Evolutionary conservation across 1,140 invertebrate genomes (phyloP).

Genomic region (Eumeta japonica): DNA sequence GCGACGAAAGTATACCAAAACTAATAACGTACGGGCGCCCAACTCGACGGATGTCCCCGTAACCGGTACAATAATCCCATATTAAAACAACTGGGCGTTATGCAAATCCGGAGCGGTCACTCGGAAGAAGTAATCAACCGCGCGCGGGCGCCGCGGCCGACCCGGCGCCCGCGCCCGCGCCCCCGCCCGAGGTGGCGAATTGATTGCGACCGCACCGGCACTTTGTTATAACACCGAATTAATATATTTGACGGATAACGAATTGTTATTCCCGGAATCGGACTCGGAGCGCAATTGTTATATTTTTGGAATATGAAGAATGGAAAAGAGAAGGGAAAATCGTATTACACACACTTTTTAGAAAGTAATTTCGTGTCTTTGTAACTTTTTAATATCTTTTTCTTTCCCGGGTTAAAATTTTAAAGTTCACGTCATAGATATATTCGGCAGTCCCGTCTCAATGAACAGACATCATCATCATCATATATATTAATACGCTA

Average conservation of each 20-base stretch:
- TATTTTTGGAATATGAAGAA: too few relatives aligned
- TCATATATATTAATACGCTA: too few relatives aligned
- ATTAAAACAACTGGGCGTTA: conserved; percentile 49
- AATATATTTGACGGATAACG: conserved; percentile 26
- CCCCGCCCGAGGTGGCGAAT: conserved; percentile 30
- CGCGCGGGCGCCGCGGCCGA: conserved; percentile 6
- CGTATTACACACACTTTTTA: too few relatives aligned
- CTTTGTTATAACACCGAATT: conserved; percentile 40
- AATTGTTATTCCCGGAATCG: conserved; percentile 7
- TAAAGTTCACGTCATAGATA: too few relatives aligned
- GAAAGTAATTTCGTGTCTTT: too few relatives aligned
- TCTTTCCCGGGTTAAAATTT: too few relatives aligned
- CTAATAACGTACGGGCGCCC: conserved; percentile 41
- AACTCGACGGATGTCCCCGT: too few relatives aligned
- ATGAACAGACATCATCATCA: too few relatives aligned
- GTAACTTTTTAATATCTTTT: too few relatives aligned
- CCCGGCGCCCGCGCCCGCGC: conserved; percentile 8
- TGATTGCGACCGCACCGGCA: conserved; percentile 34
- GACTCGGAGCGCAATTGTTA: too few relatives aligned
- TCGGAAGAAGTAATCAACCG: conserved; percentile 52
- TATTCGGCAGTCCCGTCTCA: too few relatives aligned
- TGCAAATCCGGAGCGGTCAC: conserved; percentile 49
- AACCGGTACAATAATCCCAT: conserved; percentile 50
- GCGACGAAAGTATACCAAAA: conserved; percentile 46
- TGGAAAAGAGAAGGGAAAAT: too few relatives aligned